Evolutionary conservation across 2,888 invertebrate genomes (phyloP).

Genomic region (Actias luna): DNA sequence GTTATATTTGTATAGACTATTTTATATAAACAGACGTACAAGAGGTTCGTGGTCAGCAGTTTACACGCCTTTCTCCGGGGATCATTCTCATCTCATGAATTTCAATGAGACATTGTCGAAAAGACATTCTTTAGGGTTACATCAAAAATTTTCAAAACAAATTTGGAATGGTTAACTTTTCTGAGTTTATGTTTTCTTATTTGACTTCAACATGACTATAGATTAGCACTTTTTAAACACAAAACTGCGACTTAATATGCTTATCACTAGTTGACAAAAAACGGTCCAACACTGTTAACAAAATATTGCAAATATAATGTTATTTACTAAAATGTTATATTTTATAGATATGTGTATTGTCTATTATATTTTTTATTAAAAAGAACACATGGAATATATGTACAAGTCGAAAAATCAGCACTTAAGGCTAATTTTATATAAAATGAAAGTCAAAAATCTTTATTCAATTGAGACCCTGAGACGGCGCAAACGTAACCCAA

Average conservation of each 20-base stretch:
- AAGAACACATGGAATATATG: too few species aligned
- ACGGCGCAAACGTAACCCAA: too few species aligned
- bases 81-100: conserved; percentile 31
- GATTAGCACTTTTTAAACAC: background rate
- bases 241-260: background rate
- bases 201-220: background rate
- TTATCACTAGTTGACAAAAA: too few species aligned
- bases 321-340: too few species aligned
- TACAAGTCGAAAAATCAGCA: too few species aligned
- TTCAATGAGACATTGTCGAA: conserved; percentile 24
- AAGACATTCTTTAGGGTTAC: background rate
- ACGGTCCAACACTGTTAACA: too few species aligned
- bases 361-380: too few species aligned
- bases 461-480: too few species aligned
- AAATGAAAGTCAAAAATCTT: too few species aligned
- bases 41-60: background rate
- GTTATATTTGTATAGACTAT: conserved; percentile 17
- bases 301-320: too few species aligned
- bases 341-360: too few species aligned
- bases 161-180: background rate
- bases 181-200: background rate
- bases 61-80: conserved; percentile 20
- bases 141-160: background rate
- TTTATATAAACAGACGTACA: conserved; percentile 14
- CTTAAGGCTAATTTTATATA: too few species aligned